phyloP scores from a whole-genome alignment of 2,888 invertebrate genomes.

The Perizoma affinitatum region DNA sequence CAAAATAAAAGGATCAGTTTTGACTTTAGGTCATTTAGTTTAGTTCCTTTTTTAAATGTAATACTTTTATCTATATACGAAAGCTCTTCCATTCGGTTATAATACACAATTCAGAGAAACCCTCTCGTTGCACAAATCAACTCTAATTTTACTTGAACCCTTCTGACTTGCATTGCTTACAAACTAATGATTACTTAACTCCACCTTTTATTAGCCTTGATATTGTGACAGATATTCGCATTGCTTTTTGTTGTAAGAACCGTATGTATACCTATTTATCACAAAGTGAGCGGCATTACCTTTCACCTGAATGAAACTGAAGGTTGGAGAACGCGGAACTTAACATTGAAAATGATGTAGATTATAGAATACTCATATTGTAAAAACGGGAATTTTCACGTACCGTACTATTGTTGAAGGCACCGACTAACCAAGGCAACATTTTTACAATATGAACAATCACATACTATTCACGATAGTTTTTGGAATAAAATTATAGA shows the following conservation, averaged over 20 bases:
- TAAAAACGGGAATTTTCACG: too few relatives aligned
- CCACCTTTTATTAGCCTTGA: slow-evolving; percentile 30
- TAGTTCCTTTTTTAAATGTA: too few relatives aligned
- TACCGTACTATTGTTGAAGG: background rate
- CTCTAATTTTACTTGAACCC: background rate
- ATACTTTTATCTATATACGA: too few relatives aligned
- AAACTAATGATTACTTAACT: slow-evolving; percentile 19
- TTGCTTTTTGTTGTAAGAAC: slow-evolving; percentile 26
- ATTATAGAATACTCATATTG: background rate
- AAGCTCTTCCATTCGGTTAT: too few relatives aligned
- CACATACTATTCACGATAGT: too few relatives aligned
- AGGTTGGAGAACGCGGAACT: slow-evolving; percentile 37
- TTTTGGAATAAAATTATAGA: too few relatives aligned
- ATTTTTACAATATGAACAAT: too few relatives aligned
- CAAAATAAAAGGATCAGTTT: too few relatives aligned
- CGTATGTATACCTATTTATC: slow-evolving; percentile 15
- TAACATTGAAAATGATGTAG: slow-evolving; percentile 1
- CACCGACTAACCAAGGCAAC: slow-evolving; percentile 3
- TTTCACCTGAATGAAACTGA: slow-evolving; percentile 33
- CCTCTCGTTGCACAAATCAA: too few relatives aligned
- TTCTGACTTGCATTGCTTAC: background rate
- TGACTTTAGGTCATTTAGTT: too few relatives aligned
- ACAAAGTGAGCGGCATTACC: slow-evolving; percentile 28
- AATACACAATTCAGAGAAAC: too few relatives aligned
- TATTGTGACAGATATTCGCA: slow-evolving; percentile 36